phyloP scores from a whole-genome alignment of 2,113 vertebrate genomes.

The Haliaeetus leucogaster region DNA sequence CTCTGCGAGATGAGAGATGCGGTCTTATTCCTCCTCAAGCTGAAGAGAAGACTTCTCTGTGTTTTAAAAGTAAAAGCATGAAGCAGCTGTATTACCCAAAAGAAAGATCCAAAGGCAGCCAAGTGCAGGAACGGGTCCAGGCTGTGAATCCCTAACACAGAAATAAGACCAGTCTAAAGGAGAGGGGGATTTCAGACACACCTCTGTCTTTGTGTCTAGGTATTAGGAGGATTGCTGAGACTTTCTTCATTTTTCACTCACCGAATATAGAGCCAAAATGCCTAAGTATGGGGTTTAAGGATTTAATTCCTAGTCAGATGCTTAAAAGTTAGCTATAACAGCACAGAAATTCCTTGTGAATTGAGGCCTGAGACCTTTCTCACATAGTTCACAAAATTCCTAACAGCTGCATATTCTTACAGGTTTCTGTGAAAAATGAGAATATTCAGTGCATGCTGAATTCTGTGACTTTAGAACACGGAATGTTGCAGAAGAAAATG shows the following conservation, averaged over 20 bases:
- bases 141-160: background rate
- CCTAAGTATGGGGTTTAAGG: background rate
- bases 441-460: background rate
- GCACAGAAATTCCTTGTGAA: background rate
- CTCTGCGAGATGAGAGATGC: background rate
- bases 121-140: background rate
- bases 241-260: background rate
- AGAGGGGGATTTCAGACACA: background rate
- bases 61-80: background rate
- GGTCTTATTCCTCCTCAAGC: background rate
- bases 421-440: background rate
- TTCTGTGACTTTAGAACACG: background rate
- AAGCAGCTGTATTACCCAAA: background rate
- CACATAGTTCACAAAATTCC: background rate
- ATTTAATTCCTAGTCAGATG: background rate
- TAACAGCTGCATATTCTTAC: background rate
- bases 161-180: background rate
- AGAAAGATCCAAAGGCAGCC: background rate
- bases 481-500: background rate
- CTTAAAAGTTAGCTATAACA: background rate
- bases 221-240: background rate
- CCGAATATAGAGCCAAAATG: background rate
- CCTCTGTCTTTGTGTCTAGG: background rate
- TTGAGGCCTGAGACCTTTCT: background rate
- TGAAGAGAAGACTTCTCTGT: background rate